These are phyloP conservation scores for Gastrophysa polygoni DNA, from an alignment of 2,888 invertebrate species.

Conservation along the genomic window DNA sequence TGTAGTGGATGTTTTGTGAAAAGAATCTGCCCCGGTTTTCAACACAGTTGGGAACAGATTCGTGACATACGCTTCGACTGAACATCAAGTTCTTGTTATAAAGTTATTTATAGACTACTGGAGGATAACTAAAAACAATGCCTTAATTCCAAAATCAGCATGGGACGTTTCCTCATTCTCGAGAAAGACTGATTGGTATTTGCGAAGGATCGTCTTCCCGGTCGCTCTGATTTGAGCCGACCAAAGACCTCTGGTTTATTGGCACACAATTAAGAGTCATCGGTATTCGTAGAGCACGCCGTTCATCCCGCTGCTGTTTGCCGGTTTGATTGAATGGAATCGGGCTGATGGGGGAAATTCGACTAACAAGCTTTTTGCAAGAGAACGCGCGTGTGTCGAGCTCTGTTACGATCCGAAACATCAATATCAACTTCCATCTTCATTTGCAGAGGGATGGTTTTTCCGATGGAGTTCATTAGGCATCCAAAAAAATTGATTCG, in stretches of 20 bases:
- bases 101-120: too few species aligned
- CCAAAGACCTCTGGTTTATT: conserved; percentile 51
- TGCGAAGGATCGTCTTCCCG: conserved; percentile 56
- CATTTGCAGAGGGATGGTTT: conserved; percentile 14
- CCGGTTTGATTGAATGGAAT: conserved; percentile 56
- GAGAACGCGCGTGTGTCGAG: conserved; percentile 18
- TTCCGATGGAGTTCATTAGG: conserved; percentile 21
- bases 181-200: conserved; percentile 53
- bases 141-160: conserved; percentile 14
- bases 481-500: conserved; percentile 17
- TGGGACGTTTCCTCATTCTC: conserved; percentile 29
- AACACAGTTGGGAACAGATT: too few species aligned
- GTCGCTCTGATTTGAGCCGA: conserved; percentile 34
- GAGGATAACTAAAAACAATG: too few species aligned
- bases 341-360: conserved; percentile 36
- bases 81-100: too few species aligned
- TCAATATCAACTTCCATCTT: conserved; percentile 25
- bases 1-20: too few species aligned
- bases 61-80: too few species aligned
- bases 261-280: conserved; percentile 59
- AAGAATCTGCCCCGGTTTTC: too few species aligned
- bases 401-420: not conserved
- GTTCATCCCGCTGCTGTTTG: conserved; percentile 50
- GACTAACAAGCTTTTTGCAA: conserved; percentile 45
- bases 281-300: conserved; percentile 47